Conservation (phyloP, 92 coral and sea anemone genomes). For the Actinostola sp. region DNA sequence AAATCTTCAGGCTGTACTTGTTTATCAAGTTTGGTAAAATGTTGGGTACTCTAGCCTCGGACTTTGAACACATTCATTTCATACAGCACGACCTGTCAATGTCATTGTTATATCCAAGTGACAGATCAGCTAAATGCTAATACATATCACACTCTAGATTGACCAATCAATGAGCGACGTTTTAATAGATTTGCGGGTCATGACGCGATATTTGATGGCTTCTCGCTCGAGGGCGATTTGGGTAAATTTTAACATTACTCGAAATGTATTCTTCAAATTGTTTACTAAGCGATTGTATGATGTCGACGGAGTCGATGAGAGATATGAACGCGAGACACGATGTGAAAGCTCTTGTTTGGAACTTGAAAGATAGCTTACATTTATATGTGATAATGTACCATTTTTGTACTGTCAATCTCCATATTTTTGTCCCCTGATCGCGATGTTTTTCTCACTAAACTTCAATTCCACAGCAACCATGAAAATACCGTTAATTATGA, state of each 20-base stretch:
- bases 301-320: too few species aligned
- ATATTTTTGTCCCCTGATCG: constrained; percentile 11
- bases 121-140: constrained; percentile 57
- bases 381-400: constrained; percentile 13
- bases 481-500: constrained; percentile 20
- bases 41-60: too few species aligned
- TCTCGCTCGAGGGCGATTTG: constrained; percentile 33
- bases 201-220: constrained; percentile 50
- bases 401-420: constrained; percentile 23
- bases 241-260: constrained; percentile 17
- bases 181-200: constrained; percentile 83
- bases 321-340: too few species aligned
- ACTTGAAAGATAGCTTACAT: too few species aligned
- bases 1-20: too few species aligned
- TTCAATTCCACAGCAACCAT: constrained; percentile 8
- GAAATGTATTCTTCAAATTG: not conserved
- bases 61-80: too few species aligned
- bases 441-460: not conserved
- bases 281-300: constrained; percentile 10
- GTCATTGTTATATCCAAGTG: constrained; percentile 16
- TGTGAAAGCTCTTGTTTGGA: constrained; percentile 6
- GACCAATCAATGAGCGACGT: constrained; percentile 77
- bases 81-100: not conserved
- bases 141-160: constrained; percentile 20
- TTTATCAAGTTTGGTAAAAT: too few species aligned